Evolutionary conservation across 2,113 vertebrate genomes (phyloP).

Genomic region (Todiramphus chloris): DNA sequence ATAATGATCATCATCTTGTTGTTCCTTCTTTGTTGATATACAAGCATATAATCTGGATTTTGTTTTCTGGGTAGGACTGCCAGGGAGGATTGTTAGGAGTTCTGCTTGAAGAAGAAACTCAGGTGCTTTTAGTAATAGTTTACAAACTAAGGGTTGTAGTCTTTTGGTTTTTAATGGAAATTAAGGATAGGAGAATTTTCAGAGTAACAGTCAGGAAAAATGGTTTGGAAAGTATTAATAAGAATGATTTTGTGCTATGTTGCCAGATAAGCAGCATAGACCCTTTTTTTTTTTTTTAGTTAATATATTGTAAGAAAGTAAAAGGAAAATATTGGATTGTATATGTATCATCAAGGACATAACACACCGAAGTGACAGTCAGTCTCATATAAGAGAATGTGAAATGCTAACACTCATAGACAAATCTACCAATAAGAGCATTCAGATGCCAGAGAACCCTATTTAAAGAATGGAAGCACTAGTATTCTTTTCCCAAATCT

Average conservation of each 20-base stretch:
- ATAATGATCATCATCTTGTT: constrained; percentile 42
- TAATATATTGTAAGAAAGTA: constrained; percentile 4
- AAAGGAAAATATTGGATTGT: background rate
- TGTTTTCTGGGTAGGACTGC: constrained; percentile 28
- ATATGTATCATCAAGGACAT: background rate
- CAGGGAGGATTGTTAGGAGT: background rate
- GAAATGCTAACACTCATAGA: background rate
- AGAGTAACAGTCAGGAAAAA: background rate
- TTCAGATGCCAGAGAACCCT: background rate
- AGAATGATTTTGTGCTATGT: background rate
- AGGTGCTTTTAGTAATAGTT: background rate
- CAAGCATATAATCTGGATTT: constrained; percentile 47
- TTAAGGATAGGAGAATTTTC: background rate
- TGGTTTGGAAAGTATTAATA: background rate
- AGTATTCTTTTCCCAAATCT: background rate
- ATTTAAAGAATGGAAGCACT: background rate
- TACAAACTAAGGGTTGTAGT: background rate
- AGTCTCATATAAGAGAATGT: background rate
- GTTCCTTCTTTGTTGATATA: constrained; percentile 50
- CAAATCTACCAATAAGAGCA: background rate
- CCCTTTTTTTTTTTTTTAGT: background rate
- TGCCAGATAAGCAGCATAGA: background rate
- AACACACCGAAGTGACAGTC: background rate
- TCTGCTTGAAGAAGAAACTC: background rate
- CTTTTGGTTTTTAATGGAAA: background rate